Base-by-base conservation (phyloP, 2,113 vertebrate genomes). In the Mus spicilegus region DNA sequence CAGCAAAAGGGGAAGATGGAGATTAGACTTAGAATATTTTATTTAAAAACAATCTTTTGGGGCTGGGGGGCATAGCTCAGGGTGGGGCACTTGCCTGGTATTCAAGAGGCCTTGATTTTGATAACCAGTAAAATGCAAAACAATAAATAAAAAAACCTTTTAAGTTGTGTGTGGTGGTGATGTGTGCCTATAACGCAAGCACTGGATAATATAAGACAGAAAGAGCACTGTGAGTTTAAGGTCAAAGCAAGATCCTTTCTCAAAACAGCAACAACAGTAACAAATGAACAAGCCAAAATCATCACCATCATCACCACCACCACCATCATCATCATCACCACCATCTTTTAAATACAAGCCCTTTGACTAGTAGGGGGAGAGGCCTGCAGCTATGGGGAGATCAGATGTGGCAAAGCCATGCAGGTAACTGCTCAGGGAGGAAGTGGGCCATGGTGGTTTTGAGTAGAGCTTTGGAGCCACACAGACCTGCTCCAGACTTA, bases 401-500 rank as follows among this genome's bases (percentile, higher is more conserved):
- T 96, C 58, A 85, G 93, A 82, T 95, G 95, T 94, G 96, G 92
- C 75, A 24, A 93, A 49, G 85, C 72, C 61, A 49, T 54, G 7
- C 36, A 26, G n/a, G 9, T 3, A 1, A 95, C n/a, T 69, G 92
- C 92, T 93, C 28, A 9, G 76, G 76, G 88, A 95, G 91, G 95
- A 97, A 97, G 95, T 95, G 86, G 70, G 86, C 63, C 54, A 16
- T 1, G 1, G 75, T 0, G 75, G 95, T 84, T 93, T 76, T 39
- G 84, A 85, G 84, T 87, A 76, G 85, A 90, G 91, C 69, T 91
- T 26, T 89, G 51, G 54, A 91, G 95, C 85, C 89, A 24, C 54
- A 30, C 69, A 87, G 86, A 61, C 56, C 89, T 24, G 28, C 70
- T 61, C 0, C 0, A 89, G 86, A 26, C 24, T 69, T 84, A 51